Base-by-base conservation (phyloP, 1,140 invertebrate genomes). In the Akabosia matsudoensis region DNA sequence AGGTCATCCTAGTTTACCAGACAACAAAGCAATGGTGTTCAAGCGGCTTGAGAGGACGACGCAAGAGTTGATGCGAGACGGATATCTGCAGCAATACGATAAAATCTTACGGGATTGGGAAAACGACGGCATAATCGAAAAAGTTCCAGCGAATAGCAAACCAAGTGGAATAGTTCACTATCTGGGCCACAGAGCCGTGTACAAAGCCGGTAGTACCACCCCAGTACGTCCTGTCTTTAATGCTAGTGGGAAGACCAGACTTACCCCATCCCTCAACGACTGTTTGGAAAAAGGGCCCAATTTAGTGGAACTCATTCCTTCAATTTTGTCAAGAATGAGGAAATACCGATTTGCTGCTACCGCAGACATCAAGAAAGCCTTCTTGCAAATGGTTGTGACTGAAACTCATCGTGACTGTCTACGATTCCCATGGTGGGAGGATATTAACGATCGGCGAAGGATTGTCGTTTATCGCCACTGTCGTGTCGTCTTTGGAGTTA, bases 51-150 rank as follows among this genome's bases (percentile, higher is more conserved):
- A 77, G n/a, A 79, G 22, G 10, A 74, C 72, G 73, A 73, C 52
- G 10, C 78, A 76, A 31, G 82, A 80, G 76, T 70, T 85, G n/a
- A 75, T 80, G 56, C 26, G 30, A 10, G 78, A 79, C 10, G 77
- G 74, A 33, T 74, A 80, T 0, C 79, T 77, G 37, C 76, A 84
- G 30, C 74, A 82, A 0, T 85, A 85, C 80, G 45, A 80, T 76
- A 37, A 73, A 51, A 77, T 84, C n/a, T 81, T 85, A 24, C 51
- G 81, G 1, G 76, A 81, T 22, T 84, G 82, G 83, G 0, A 76
- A 1, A 37, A 79, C 3, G 70, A 83, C n/a, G 81, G 79, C 79
- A 34, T 85, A 76, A 80, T 82, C 2, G 81, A 84, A 74, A 70
- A 71, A 30, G 81, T 82, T 51, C 78, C 82, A 18, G 82, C 76